Evolutionary conservation across 92 coral and sea anemone genomes (phyloP), one percentile per base, ranked within the genome.

Genomic region (Meandrina meandrites): DNA sequence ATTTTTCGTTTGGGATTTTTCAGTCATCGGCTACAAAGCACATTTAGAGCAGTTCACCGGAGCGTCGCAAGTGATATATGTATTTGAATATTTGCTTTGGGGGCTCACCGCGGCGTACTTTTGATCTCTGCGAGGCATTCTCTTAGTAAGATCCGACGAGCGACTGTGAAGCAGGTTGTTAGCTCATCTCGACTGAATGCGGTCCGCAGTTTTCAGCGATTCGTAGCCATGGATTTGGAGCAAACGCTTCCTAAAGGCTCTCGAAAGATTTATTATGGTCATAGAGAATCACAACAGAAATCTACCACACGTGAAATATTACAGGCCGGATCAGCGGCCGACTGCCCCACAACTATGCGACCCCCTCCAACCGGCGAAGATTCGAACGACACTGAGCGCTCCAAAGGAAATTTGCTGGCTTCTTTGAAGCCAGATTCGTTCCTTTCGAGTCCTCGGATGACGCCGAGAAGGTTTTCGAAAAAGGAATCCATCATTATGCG

Each of bases 81-180:
- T 92, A 91, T 93, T 97, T 97, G 95, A 92, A 96, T 95, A 97
- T 97, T 97, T 97, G 99, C 99, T 97, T 97, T 97, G 96, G 93
- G 94, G 92, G 97, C 93, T 91, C 88, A 90, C 81, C 93, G 94
- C 98, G 99, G 97, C 83, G 75, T 79, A 81, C 96, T 56, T 96
- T 97, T 97, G 99, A 97, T 95, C 96, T 97, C 89, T 88, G 92
- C 94, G 96, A 94, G 94, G 90, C 89, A 92, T 94, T 93, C 93
- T 94, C 92, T 86, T 86, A 84, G 91, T 91, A 90, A 91, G 96
- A 89, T 87, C 94, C 94, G 94, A 47, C 93, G 93, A 88, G 87
- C 95, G 84, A 89, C 90, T 93, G 88, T 88, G 78, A 77, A 81
- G 90, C 88, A 85, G 90, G 86, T 90, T 91, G 90, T 81, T 90